phyloP scores from a whole-genome alignment of 2,888 invertebrate species.

The Platypus cylindrus region DNA sequence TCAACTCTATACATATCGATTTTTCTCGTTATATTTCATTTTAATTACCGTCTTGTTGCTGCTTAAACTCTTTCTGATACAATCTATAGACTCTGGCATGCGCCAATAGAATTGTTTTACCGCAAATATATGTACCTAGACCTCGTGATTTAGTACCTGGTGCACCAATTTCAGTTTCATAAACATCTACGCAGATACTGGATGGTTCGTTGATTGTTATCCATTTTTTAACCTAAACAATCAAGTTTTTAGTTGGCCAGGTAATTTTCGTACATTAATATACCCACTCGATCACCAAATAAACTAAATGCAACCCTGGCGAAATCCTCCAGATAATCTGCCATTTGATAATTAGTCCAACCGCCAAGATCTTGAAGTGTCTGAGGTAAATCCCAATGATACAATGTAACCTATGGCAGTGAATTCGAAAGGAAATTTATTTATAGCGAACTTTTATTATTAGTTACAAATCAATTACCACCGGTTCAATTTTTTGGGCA shows the following conservation, averaged over 20 bases:
- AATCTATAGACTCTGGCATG: slow-evolving; percentile 51
- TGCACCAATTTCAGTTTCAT: slow-evolving; percentile 32
- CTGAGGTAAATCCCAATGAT: slow-evolving; percentile 19
- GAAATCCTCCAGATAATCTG: slow-evolving; percentile 51
- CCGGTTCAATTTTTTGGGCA: slow-evolving; percentile 38
- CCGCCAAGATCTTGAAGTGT: slow-evolving; percentile 42
- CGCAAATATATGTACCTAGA: slow-evolving; percentile 47
- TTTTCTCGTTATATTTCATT: background rate
- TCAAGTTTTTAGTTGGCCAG: background rate
- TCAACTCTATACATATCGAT: background rate
- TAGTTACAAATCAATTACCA: slow-evolving; percentile 33
- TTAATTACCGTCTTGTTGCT: slow-evolving; percentile 21
- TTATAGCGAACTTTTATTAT: background rate
- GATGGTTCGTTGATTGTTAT: slow-evolving; percentile 44
- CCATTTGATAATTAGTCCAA: slow-evolving; percentile 47
- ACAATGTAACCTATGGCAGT: slow-evolving; percentile 17
- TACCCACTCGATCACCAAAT: slow-evolving; percentile 23
- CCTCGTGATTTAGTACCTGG: slow-evolving; percentile 41
- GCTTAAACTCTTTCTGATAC: slow-evolving; percentile 40
- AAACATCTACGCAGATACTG: slow-evolving; percentile 27
- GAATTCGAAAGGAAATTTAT: background rate
- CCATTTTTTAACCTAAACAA: slow-evolving; percentile 35
- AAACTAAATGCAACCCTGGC: slow-evolving; percentile 37
- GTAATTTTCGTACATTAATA: background rate
- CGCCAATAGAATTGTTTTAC: slow-evolving; percentile 48